Evolutionary conservation across 2,797 vertebrate genomes (phyloP).

Genomic region (Syncerus caffer): DNA sequence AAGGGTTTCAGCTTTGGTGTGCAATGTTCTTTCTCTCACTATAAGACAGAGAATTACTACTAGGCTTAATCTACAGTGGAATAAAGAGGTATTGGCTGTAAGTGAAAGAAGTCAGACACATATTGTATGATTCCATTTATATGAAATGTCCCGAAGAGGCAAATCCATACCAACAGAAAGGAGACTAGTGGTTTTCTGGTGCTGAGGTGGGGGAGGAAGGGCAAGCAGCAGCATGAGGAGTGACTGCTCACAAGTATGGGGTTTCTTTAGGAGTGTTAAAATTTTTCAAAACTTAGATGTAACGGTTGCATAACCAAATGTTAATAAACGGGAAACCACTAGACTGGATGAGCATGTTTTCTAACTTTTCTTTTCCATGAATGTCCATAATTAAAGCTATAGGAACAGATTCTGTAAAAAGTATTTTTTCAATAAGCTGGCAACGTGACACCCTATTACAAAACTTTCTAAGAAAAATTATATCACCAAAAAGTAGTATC

Average conservation of each 20-base stretch:
- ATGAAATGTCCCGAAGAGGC: not conserved
- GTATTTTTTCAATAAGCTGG: not conserved
- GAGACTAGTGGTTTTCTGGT: not conserved
- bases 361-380: not conserved
- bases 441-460: not conserved
- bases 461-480: not conserved
- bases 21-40: not conserved
- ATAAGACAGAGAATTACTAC: not conserved
- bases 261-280: not conserved
- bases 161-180: not conserved
- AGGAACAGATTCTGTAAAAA: not conserved
- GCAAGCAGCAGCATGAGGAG: not conserved
- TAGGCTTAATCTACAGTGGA: not conserved
- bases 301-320: not conserved
- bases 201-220: too few relatives aligned
- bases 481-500: constrained; percentile 11
- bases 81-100: not conserved
- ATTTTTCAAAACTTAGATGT: not conserved
- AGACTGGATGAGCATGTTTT: not conserved
- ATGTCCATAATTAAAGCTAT: not conserved
- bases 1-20: not conserved
- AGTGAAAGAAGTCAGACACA: not conserved
- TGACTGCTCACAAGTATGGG: not conserved
- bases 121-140: not conserved
- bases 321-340: not conserved